Percentiles rank a stretch among this genome's conserved stretches.
These are phyloP conservation scores for Temnothorax unifasciatus DNA, from an alignment of 2,888 invertebrate species.

Conservation along the genomic window DNA sequence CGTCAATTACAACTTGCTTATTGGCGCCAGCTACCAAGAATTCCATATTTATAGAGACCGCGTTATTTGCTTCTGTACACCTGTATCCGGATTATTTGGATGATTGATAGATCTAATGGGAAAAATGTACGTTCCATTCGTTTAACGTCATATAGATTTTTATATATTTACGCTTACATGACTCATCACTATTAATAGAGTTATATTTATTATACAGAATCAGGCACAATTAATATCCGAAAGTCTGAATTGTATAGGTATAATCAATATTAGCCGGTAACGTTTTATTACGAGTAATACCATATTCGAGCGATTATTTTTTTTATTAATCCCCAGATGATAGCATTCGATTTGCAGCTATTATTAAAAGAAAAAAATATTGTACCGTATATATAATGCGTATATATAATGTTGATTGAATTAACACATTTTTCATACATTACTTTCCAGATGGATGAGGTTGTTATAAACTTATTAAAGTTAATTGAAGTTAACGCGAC, in stretches of 20 bases:
- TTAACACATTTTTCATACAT: not conserved
- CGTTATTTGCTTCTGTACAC: not conserved
- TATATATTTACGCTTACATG: not conserved
- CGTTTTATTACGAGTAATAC: not conserved
- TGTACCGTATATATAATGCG: too few species aligned
- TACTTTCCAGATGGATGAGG: not conserved
- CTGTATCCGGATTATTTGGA: not conserved
- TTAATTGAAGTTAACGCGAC: not conserved
- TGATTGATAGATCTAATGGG: not conserved
- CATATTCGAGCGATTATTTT: not conserved
- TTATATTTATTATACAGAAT: not conserved
- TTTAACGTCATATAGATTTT: not conserved
- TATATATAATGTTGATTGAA: not conserved
- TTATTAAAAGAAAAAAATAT: not conserved
- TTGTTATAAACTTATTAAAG: not conserved
- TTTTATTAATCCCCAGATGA: not conserved
- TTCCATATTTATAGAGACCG: conserved; percentile 20
- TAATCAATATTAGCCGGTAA: not conserved
- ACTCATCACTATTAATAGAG: not conserved
- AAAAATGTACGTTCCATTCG: not conserved
- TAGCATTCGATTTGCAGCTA: not conserved
- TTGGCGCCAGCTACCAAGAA: not conserved
- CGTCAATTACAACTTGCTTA: conserved; percentile 12
- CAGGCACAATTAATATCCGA: not conserved
- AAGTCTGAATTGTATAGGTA: not conserved